Conservation (phyloP, 2,113 vertebrate species). For the Rana temporaria region DNA sequence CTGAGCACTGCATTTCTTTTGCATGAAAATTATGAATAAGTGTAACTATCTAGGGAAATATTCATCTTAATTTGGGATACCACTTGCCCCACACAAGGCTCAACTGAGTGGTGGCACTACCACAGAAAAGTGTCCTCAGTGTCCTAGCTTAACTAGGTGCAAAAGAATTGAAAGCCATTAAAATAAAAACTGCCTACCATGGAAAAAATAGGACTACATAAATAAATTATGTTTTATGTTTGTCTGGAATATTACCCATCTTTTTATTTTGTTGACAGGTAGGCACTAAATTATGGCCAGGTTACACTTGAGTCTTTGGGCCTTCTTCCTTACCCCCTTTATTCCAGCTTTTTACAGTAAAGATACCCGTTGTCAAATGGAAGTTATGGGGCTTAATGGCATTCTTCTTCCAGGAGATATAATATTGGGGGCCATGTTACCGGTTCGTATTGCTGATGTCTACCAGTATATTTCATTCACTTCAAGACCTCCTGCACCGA, state of each 20-base stretch:
- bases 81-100: too few species aligned
- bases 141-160: too few species aligned
- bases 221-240: too few species aligned
- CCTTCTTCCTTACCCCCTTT: neutral
- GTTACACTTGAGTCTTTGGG: neutral
- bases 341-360: neutral
- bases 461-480: neutral
- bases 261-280: neutral
- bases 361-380: neutral
- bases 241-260: neutral
- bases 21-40: too few species aligned
- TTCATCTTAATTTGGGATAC: too few species aligned
- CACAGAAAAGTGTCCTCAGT: too few species aligned
- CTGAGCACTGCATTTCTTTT: too few species aligned
- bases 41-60: too few species aligned
- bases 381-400: neutral
- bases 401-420: slow-evolving; percentile 8
- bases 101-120: too few species aligned
- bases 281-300: neutral
- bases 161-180: too few species aligned
- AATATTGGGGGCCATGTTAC: slow-evolving; percentile 1
- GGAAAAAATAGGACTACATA: too few species aligned
- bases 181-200: too few species aligned
- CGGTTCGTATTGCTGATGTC: neutral
- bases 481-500: neutral